Evolutionary conservation across 2,113 vertebrate genomes (phyloP).

Genomic region (Peromyscus maniculatus): DNA sequence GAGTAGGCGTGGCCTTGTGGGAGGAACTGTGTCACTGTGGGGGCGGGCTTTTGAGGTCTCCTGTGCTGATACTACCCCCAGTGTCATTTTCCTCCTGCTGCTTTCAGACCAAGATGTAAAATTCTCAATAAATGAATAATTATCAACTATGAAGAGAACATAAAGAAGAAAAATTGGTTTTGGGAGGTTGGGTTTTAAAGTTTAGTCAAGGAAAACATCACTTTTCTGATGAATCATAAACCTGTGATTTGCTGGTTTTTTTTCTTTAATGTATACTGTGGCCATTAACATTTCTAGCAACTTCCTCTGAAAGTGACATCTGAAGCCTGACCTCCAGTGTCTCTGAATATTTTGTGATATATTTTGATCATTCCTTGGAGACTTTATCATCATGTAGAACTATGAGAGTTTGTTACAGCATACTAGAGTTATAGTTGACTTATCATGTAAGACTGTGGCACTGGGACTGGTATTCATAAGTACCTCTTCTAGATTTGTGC

Average conservation of each 20-base stretch:
- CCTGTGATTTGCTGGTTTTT: not conserved
- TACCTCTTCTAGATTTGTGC: not conserved
- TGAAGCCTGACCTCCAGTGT: not conserved
- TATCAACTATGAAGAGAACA: not conserved
- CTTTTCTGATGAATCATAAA: constrained; percentile 27
- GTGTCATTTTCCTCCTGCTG: not conserved
- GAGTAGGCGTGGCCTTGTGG: not conserved
- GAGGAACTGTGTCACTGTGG: not conserved
- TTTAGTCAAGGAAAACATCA: not conserved
- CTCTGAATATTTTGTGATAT: not conserved
- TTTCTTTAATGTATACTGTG: constrained; percentile 11
- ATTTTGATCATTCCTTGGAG: not conserved
- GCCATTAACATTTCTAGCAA: constrained; percentile 13
- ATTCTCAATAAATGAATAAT: not conserved
- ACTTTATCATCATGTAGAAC: not conserved
- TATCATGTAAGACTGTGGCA: not conserved
- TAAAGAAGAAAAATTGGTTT: too few relatives aligned
- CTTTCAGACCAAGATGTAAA: not conserved
- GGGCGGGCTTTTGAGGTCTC: not conserved
- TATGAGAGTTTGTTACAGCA: not conserved
- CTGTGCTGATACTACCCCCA: not conserved
- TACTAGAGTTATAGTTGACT: not conserved
- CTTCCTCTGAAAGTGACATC: constrained; percentile 26
- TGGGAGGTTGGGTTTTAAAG: not conserved
- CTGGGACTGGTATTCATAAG: not conserved